Conservation (phyloP, 2,113 vertebrate genomes). For the Anser brachyrhynchus region DNA sequence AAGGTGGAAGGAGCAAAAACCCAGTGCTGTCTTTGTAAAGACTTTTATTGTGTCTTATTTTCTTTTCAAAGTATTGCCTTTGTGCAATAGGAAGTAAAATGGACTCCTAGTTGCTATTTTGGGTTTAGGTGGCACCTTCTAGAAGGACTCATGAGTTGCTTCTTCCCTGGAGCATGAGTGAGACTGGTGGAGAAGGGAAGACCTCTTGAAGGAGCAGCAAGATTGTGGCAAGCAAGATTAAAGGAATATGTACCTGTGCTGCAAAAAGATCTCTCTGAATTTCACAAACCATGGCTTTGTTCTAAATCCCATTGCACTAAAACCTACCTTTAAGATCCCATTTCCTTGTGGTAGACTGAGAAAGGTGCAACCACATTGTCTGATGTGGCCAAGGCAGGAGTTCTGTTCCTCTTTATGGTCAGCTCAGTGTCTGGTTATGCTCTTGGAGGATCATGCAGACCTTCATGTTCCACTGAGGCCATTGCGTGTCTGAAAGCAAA, state of each 20-base stretch:
- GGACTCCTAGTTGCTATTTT: not conserved
- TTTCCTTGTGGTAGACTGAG: not conserved
- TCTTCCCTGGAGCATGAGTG: not conserved
- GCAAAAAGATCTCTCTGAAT: not conserved
- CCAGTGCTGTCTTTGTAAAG: not conserved
- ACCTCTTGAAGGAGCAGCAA: not conserved
- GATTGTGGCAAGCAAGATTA: not conserved
- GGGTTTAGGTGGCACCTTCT: not conserved
- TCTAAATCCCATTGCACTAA: not conserved
- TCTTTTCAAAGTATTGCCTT: not conserved
- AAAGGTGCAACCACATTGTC: not conserved
- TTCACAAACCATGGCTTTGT: not conserved
- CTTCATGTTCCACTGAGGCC: not conserved
- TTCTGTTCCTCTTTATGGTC: not conserved
- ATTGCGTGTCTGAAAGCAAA: not conserved
- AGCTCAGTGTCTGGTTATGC: not conserved
- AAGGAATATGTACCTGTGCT: not conserved
- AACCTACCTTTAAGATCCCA: not conserved
- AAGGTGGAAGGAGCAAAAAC: not conserved
- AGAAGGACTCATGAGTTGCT: not conserved
- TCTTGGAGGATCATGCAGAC: not conserved
- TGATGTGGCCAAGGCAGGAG: not conserved
- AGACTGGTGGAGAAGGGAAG: not conserved
- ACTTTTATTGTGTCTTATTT: not conserved
- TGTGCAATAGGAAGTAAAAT: not conserved